phyloP scores from a whole-genome alignment of 64 coral and sea anemone genomes.

The Montipora cactus region DNA sequence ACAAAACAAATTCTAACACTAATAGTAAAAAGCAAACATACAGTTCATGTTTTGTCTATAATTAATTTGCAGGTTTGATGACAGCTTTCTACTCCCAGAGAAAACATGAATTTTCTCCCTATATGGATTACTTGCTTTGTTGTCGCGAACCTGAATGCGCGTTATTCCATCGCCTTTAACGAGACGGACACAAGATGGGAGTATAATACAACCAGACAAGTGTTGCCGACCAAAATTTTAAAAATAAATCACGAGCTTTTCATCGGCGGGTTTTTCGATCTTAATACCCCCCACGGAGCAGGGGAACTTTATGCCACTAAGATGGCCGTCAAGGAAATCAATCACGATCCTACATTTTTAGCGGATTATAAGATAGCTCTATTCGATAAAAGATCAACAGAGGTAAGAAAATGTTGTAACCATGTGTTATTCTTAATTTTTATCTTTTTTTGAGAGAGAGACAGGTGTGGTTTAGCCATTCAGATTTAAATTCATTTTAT shows the following conservation, averaged over 20 bases:
- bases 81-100: background rate
- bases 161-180: background rate
- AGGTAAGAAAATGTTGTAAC: background rate
- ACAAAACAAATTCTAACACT: background rate
- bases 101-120: background rate
- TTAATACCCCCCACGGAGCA: conserved; percentile 36
- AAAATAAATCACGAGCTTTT: conserved; percentile 24
- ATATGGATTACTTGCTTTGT: background rate
- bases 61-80: background rate
- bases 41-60: background rate
- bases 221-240: background rate
- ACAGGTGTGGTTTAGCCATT: conserved; percentile 16
- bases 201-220: background rate
- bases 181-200: background rate
- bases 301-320: conserved; percentile 48
- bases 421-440: background rate
- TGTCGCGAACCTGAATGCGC: background rate
- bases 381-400: conserved; percentile 51
- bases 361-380: conserved; percentile 56
- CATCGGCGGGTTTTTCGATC: conserved; percentile 81
- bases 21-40: background rate
- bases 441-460: conserved; percentile 12
- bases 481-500: background rate
- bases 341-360: conserved; percentile 47
- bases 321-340: conserved; percentile 83